Conservation (phyloP, 2,113 vertebrate genomes). For the Bettongia penicillata region DNA sequence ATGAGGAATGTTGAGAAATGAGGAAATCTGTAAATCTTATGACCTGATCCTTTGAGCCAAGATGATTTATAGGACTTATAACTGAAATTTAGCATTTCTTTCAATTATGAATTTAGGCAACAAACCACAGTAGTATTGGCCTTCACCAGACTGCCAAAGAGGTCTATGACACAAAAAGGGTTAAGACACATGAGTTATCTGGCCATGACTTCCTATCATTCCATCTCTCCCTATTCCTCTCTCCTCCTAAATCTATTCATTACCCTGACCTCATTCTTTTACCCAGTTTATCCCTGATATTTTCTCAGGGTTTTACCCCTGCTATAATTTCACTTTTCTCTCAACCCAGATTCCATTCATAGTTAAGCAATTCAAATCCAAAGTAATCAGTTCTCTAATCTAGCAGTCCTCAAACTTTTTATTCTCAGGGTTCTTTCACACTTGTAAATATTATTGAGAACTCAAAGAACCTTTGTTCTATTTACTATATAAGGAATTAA, state of each 20-base stretch:
- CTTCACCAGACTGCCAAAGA: background rate
- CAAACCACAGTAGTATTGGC: background rate
- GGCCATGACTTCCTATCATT: background rate
- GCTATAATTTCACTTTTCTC: background rate
- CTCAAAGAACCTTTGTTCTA: background rate
- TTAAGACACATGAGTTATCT: background rate
- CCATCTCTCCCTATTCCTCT: background rate
- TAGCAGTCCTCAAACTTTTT: background rate
- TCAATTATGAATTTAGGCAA: background rate
- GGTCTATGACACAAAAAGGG: background rate
- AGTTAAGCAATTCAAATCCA: background rate
- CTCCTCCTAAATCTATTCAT: background rate
- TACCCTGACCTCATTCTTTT: background rate
- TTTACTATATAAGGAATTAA: background rate
- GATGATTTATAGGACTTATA: background rate
- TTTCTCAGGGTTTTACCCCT: background rate
- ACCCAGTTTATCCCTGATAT: background rate
- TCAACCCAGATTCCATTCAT: background rate
- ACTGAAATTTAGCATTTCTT: background rate
- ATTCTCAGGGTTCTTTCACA: background rate
- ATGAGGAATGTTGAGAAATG: background rate
- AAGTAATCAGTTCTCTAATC: background rate
- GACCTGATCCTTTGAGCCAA: background rate
- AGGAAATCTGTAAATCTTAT: background rate
- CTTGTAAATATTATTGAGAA: background rate